phyloP scores from a whole-genome alignment of 2,113 vertebrate species.

The Corapipo altera region DNA sequence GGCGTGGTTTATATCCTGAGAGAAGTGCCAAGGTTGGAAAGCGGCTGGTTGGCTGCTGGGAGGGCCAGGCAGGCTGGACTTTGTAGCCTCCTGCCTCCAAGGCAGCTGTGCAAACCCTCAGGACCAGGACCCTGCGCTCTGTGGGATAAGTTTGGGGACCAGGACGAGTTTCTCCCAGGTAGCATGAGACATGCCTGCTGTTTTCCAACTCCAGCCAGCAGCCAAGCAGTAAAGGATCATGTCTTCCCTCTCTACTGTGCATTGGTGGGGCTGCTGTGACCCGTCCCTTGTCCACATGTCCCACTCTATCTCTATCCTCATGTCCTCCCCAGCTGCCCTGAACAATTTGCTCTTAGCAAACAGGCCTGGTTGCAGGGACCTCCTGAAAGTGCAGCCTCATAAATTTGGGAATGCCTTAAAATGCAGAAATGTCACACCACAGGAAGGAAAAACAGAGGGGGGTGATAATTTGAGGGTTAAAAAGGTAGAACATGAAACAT shows the following conservation, averaged over 20 bases:
- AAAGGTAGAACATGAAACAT: neutral
- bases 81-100: neutral
- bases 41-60: neutral
- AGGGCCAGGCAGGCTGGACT: neutral
- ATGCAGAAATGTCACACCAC: neutral
- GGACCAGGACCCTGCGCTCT: fast-evolving
- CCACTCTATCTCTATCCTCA: neutral
- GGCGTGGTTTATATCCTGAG: neutral
- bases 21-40: neutral
- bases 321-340: neutral
- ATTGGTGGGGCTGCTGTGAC: neutral
- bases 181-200: neutral
- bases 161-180: neutral
- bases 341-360: neutral
- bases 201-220: neutral
- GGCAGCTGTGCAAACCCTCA: neutral
- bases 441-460: neutral
- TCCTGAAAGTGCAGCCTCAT: neutral
- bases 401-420: neutral
- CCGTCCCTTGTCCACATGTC: neutral
- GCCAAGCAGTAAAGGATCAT: neutral
- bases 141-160: neutral
- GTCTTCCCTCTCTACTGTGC: neutral
- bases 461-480: neutral
- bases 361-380: neutral